Evolutionary conservation across 2,888 invertebrate genomes (phyloP).

Genomic region (Lasioglossum pauxillum): DNA sequence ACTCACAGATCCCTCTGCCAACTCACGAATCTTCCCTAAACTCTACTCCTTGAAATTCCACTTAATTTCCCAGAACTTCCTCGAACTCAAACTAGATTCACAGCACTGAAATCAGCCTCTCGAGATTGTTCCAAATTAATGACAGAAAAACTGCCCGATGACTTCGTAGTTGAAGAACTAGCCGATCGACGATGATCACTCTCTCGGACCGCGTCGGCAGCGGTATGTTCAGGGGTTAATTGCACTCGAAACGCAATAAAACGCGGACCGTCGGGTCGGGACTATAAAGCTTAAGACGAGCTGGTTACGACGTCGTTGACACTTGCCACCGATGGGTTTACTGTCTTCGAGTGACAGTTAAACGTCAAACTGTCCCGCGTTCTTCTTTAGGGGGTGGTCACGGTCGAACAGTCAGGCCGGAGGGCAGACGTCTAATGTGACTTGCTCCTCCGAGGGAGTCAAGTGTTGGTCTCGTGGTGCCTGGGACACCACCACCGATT

Average conservation of each 20-base stretch:
- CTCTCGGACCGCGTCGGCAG: not conserved
- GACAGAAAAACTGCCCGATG: not conserved
- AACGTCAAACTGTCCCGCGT: constrained; percentile 26
- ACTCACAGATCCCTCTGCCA: not conserved
- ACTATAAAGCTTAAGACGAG: constrained; percentile 1
- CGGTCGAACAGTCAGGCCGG: constrained; percentile 81
- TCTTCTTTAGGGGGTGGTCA: constrained; percentile 58
- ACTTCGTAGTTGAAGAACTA: not conserved
- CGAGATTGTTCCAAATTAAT: not conserved
- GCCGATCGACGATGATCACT: not conserved
- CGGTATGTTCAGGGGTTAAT: not conserved
- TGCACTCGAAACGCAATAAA: constrained; percentile 41
- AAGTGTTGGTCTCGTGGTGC: constrained; percentile 78
- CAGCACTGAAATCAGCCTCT: not conserved
- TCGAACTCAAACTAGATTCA: not conserved
- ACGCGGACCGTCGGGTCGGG: not conserved
- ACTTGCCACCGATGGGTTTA: constrained; percentile 24
- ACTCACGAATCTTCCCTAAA: not conserved
- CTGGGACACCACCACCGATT: constrained; percentile 56
- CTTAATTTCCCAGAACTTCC: not conserved
- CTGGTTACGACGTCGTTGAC: constrained; percentile 24
- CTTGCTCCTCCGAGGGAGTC: constrained; percentile 80
- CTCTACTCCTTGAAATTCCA: not conserved
- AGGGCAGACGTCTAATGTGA: constrained; percentile 83
- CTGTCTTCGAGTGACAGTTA: constrained; percentile 6